Conservation (phyloP, 1,140 invertebrate species). For the Drosophila prosaltans region DNA sequence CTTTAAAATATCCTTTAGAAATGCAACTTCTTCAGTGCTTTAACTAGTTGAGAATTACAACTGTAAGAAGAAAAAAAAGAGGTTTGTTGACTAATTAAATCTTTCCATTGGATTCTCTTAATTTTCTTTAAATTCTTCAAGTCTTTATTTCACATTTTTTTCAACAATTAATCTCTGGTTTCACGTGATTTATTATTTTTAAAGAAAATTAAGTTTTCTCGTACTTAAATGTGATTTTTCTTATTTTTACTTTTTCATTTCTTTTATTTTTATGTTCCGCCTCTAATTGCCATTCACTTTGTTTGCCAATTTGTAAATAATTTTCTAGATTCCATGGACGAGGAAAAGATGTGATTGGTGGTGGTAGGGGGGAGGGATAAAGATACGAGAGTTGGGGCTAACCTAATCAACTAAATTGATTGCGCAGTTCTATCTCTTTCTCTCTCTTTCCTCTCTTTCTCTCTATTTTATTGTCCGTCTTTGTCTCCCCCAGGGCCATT, state of each 20-base stretch:
- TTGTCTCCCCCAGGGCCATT: slow-evolving; percentile 43
- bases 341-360: not conserved
- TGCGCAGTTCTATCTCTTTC: slow-evolving; percentile 29
- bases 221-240: not conserved
- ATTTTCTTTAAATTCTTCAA: too few species aligned
- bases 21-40: too few species aligned
- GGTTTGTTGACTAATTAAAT: too few species aligned
- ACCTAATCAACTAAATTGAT: slow-evolving; percentile 74
- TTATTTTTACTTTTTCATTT: not conserved
- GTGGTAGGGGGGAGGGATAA: not conserved
- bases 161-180: too few species aligned
- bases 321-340: slow-evolving; percentile 23
- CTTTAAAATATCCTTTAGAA: too few species aligned
- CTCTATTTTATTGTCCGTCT: too few species aligned
- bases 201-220: too few species aligned
- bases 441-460: not conserved
- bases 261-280: not conserved
- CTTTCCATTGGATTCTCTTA: too few species aligned
- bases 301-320: slow-evolving; percentile 60
- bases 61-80: too few species aligned
- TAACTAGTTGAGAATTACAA: too few species aligned
- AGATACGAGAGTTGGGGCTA: slow-evolving; percentile 8
- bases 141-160: too few species aligned
- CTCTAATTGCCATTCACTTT: slow-evolving; percentile 40
- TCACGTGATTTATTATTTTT: too few species aligned